Conservation (phyloP, 2,797 vertebrate species). For the Muraenolepis orangiensis region DNA sequence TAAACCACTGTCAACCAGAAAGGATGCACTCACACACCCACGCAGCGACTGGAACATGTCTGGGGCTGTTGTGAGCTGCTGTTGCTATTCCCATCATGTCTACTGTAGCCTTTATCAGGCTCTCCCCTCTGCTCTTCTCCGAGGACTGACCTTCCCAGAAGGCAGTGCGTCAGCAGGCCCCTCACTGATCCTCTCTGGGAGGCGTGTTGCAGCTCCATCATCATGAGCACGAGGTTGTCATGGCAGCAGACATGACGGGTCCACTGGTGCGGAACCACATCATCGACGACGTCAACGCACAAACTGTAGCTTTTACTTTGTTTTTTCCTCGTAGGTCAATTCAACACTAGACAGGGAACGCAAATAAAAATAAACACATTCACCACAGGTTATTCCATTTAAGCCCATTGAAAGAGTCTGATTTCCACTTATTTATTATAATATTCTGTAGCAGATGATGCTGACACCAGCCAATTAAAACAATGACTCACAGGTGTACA, state of each 20-base stretch:
- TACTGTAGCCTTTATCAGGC: constrained; percentile 66
- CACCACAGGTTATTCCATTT: no score
- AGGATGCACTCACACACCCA: no score
- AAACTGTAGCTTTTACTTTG: background rate
- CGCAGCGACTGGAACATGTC: background rate
- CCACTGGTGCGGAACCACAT: background rate
- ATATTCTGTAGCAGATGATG: no score
- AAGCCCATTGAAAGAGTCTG: no score
- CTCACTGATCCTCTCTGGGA: constrained; percentile 52
- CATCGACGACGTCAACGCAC: no score
- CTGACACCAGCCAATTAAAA: no score
- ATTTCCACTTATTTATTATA: background rate
- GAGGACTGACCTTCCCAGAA: constrained; percentile 66
- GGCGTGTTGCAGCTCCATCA: constrained; percentile 52
- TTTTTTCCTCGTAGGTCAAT: background rate
- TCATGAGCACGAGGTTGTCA: constrained; percentile 54
- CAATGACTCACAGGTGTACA: no score
- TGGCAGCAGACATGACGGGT: constrained; percentile 28
- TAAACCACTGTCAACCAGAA: background rate
- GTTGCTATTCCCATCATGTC: constrained; percentile 21
- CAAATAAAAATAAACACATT: no score
- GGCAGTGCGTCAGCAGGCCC: constrained; percentile 54
- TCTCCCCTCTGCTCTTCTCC: constrained; percentile 32
- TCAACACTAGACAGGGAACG: no score
- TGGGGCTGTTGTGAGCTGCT: background rate